phyloP scores from a whole-genome alignment of 2,888 invertebrate genomes.

The Belgica antarctica region DNA sequence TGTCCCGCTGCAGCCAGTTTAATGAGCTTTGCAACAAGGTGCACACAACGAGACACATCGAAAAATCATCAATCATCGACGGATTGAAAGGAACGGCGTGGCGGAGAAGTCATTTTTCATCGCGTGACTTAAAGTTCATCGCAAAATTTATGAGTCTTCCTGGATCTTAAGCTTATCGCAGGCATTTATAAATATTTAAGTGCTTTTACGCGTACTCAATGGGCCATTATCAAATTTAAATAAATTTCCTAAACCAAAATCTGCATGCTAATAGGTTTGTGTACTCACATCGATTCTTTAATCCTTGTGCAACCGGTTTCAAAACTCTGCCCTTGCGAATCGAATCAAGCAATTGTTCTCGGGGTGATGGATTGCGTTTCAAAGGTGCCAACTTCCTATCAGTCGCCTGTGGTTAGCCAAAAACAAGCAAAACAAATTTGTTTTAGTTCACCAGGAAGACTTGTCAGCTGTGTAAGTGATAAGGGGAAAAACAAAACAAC shows the following conservation, averaged over 20 bases:
- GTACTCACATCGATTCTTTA: conserved; percentile 60
- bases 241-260: neutral
- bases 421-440: conserved; percentile 28
- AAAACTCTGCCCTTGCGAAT: conserved; percentile 74
- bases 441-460: neutral
- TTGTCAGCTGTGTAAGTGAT: too few relatives aligned
- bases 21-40: conserved; percentile 9
- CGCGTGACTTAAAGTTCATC: too few relatives aligned
- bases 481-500: conserved; percentile 22
- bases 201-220: neutral
- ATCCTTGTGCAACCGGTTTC: conserved; percentile 58
- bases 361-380: conserved; percentile 69
- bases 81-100: neutral
- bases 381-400: conserved; percentile 79
- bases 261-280: neutral
- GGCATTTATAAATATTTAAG: neutral
- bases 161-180: neutral
- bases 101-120: neutral
- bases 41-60: conserved; percentile 16
- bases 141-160: neutral
- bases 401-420: conserved; percentile 62
- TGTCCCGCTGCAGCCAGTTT: neutral
- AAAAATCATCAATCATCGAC: conserved; percentile 13
- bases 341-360: conserved; percentile 82
- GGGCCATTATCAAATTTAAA: neutral